Base-by-base conservation (phyloP, 2,797 vertebrate species). In the Cirrhinus molitorella region DNA sequence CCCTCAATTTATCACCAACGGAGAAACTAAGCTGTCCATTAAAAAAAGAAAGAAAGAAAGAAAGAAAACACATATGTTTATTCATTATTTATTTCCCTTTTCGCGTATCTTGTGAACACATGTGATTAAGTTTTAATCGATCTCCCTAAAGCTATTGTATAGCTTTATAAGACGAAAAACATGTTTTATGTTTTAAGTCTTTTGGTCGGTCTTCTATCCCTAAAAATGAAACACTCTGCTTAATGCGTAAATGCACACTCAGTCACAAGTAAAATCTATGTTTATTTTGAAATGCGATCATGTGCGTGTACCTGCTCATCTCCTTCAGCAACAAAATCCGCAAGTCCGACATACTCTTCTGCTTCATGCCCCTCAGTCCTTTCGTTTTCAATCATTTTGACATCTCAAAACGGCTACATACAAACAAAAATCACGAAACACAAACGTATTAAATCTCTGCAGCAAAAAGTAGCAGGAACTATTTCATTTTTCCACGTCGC, bases 1-100 rank as follows among this genome's bases (percentile, higher is more conserved):
- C 89, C 0, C 92, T 80, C 73, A 96, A 89, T 23, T 51, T 92
- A 79, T 96, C 95, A 49, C 95, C 95, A 2, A 88, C 84, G 53
- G 83, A 61, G 80, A 96, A 94, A 80, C 88, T 91, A 1, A 95
- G 90, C 93, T 95, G 85, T 23, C 10, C 21, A 5, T 61, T 11
- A 10, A 53, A 59, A 2, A 49, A 40, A n/a, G n/a, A n/a, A n/a
- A n/a, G n/a, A 43, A n/a, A 72, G 8, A 4, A 16, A 63, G 10
- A 28, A 17, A 6, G 4, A 16, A 72, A 43, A 11, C 5, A 57
- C 0, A 28, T 25, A 1, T 9, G 40, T 43, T 43, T 10, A 8
- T 43, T 43, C 2, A 43, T 25, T 23, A 0, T 14, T 0, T 4
- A 12, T 21, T 19, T 55, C 6, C 14, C 10, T 3, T 13, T 40